Evolutionary conservation across 1,140 invertebrate species (phyloP), one percentile per base, ranked within the genome.

Genomic region (Spodoptera litura): DNA sequence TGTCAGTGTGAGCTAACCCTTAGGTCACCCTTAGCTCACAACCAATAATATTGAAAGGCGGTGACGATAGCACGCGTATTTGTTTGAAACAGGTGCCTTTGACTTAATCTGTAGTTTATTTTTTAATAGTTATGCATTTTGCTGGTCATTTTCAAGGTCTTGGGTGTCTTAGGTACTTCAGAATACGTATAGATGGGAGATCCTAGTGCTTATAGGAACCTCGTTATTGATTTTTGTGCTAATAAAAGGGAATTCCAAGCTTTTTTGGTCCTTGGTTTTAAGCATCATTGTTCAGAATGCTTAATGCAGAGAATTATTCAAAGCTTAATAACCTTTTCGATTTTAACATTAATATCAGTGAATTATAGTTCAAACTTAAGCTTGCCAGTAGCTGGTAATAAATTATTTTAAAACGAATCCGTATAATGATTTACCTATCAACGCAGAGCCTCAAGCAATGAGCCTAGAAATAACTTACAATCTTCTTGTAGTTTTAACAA

Each of bases 51-150:
- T 73, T 38, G 25, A 38, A 31, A 31, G 72, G n/a, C 44, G 38
- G 55, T 35, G 66, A 58, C 74, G 62, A 56, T 56, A 13, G n/a
- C 59, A 62, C 76, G 31, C 55, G 20, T 78, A 59, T 78, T 71
- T 78, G 52, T 71, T 77, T 77, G 38, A 49, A 62, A 79, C 78
- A 79, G 71, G 71, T 77, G 74, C 31, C 25, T 44, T 64, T 55
- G 12, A 56, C 5, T 51, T 62, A 52, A 64, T 62, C 44, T 64
- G 44, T 15, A 61, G 58, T 31, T 13, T 38, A 20, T 20, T 35
- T 44, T n/a, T 44, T 62, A 13, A 35, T 44, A 15, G 13, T 62
- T 44, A 4, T 0, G n/a, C 5, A 62, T 38, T 62, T 62, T 44
- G 35, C 31, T 44, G 38, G 15, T 8, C 38, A 25, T 64, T 58